A percentile compares a stretch with the other conserved stretches of the same genome.
phyloP scores from a whole-genome alignment of 2,797 vertebrate species.

The Phataginus tetradactyla region DNA sequence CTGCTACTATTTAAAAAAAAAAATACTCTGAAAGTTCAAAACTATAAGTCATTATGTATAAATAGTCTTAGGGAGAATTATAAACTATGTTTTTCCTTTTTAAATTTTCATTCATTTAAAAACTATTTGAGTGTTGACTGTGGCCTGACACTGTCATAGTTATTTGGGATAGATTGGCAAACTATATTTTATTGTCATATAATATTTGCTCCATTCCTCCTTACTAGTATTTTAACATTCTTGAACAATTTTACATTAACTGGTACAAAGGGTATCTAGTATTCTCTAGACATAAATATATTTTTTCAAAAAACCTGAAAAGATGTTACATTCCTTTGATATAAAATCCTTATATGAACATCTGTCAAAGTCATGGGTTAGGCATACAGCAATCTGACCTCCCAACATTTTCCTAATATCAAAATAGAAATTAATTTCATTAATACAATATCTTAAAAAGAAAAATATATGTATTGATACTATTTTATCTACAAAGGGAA shows the following conservation, averaged over 20 bases:
- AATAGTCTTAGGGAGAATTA: not conserved
- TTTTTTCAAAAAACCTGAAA: not conserved
- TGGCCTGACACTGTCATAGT: not conserved
- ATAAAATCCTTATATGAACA: not conserved
- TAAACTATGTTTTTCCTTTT: not conserved
- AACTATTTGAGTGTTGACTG: not conserved
- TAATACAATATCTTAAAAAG: not conserved
- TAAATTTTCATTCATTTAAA: not conserved
- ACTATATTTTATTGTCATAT: not conserved
- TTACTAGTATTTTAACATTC: not conserved
- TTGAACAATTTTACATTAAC: not conserved
- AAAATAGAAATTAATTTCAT: not conserved
- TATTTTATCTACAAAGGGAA: conserved; percentile 19
- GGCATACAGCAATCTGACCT: not conserved
- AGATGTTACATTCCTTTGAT: not conserved
- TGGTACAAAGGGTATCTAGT: not conserved
- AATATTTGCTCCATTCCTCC: not conserved
- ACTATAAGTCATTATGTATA: not conserved
- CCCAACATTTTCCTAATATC: not conserved
- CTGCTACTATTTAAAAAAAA: not conserved
- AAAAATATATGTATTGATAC: not conserved
- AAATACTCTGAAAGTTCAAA: not conserved
- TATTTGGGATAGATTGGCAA: not conserved
- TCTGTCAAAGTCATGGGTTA: not conserved
- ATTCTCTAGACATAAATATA: not conserved